Conservation (phyloP, 2,888 invertebrate species). For the Cryptus viduatorius region DNA sequence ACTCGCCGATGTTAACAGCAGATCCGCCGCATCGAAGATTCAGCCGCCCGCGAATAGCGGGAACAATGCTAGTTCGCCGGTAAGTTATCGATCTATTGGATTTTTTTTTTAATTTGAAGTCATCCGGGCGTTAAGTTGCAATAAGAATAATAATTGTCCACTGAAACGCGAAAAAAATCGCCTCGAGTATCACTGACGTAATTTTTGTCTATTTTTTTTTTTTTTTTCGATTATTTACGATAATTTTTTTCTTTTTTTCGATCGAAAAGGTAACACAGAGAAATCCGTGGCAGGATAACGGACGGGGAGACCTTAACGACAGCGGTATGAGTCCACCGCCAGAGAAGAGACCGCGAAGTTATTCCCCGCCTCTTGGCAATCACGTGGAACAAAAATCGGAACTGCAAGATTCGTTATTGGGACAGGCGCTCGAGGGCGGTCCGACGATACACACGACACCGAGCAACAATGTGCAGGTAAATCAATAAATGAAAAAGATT, state of each 20-base stretch:
- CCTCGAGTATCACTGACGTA: neutral
- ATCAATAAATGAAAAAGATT: neutral
- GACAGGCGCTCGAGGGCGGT: slow-evolving; percentile 92
- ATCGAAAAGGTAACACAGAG: slow-evolving; percentile 86
- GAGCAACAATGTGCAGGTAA: slow-evolving; percentile 84
- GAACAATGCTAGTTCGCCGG: slow-evolving; percentile 90
- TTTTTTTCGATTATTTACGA: slow-evolving; percentile 4
- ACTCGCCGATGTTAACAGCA: slow-evolving; percentile 91
- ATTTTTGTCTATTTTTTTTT: slow-evolving; percentile 29
- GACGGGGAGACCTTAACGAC: slow-evolving; percentile 86
- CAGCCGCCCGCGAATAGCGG: slow-evolving; percentile 81
- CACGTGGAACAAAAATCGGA: slow-evolving; percentile 86
- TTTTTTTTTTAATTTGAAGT: neutral
- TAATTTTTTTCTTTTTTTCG: slow-evolving; percentile 38
- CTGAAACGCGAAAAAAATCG: neutral
- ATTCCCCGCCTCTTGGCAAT: slow-evolving; percentile 82
- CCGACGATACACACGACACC: slow-evolving; percentile 88
- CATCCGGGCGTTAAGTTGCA: neutral
- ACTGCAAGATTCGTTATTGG: slow-evolving; percentile 90
- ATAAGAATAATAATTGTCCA: neutral
- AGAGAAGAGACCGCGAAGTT: slow-evolving; percentile 84
- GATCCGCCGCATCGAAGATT: slow-evolving; percentile 81
- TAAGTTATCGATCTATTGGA: slow-evolving; percentile 85
- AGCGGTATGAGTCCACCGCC: slow-evolving; percentile 87
- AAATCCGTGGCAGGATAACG: slow-evolving; percentile 88